Percentiles rank a stretch among this genome's conserved stretches.
These are phyloP conservation scores for Nasonia giraulti DNA, from an alignment of 1,140 invertebrate genomes.

Conservation along the genomic window DNA sequence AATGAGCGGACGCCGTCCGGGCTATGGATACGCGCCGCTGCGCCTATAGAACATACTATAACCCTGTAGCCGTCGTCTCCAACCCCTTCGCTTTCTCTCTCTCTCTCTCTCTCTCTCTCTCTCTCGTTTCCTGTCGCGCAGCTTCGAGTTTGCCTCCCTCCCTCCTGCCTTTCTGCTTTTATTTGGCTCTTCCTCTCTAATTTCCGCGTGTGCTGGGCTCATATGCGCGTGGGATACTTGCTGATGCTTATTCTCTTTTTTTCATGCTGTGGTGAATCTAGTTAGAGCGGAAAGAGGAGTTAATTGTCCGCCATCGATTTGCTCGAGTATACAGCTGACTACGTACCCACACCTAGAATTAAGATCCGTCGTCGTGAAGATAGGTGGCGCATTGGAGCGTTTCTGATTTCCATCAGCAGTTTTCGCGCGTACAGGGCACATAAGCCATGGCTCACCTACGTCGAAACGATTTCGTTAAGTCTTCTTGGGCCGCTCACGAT, in stretches of 20 bases:
- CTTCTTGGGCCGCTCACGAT: too few species aligned
- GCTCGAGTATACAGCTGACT: too few species aligned
- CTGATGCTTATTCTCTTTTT: background rate
- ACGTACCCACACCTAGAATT: too few species aligned
- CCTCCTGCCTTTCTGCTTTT: background rate
- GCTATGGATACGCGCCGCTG: constrained; percentile 11
- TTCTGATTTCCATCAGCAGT: too few species aligned
- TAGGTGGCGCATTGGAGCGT: too few species aligned
- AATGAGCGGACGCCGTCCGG: background rate
- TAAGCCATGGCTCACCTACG: too few species aligned
- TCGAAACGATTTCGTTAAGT: too few species aligned
- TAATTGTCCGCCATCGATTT: background rate
- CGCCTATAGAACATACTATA: background rate
- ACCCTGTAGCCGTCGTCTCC: background rate
- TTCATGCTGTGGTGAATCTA: background rate
- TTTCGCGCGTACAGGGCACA: too few species aligned
- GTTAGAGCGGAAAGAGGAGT: background rate
- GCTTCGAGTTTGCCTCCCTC: too few species aligned
- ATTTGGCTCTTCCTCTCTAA: background rate
- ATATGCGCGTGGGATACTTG: background rate
- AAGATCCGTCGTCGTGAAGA: too few species aligned
- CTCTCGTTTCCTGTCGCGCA: too few species aligned
- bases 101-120: too few species aligned
- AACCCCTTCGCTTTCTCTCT: background rate
- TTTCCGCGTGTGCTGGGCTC: background rate